Evolutionary conservation across 2,888 invertebrate genomes (phyloP), one percentile per base, ranked within the genome.

Genomic region (Zaprionus lineosus): DNA sequence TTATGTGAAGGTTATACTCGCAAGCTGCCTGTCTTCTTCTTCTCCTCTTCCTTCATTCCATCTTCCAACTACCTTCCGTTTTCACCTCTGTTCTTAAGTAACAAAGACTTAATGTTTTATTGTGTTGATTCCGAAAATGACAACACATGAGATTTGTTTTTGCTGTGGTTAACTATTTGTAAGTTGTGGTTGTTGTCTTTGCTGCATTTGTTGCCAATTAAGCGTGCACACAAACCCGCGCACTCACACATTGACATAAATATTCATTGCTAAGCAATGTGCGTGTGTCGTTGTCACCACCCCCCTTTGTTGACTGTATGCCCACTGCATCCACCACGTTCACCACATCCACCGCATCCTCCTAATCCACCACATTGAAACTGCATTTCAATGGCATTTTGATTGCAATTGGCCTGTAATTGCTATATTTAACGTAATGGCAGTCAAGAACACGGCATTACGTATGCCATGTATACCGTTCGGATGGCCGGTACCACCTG

Each of bases 1-100:
- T 88, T 87, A 79, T 88, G 89, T 88, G 89, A 89, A 88, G 88
- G 89, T 88, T 88, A 77, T 74, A 78, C 66, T 74, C 75, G 67
- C 50, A 56, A 61, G 60, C 26, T 46, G 8, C 39, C 6, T 8
- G 9, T 33, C 8, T 26, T 16, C 11, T 46, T 7, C 8, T 9
- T 8, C 16, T 29, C 24, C 15, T 12, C 15, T 6, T 8, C 6
- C 8, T 2, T 11, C 6, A n/a, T n/a, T n/a, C n/a, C n/a, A n/a
- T n/a, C 15, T 9, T 12, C 16, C 11, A 18, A 1, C 24, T 12
- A 8, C 41, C 18, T n/a, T n/a, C n/a, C n/a, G n/a, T n/a, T n/a
- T n/a, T n/a, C n/a, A n/a, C n/a, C n/a, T n/a, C n/a, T n/a, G n/a
- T n/a, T n/a, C n/a, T n/a, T n/a, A n/a, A n/a, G n/a, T n/a, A n/a